phyloP scores from a whole-genome alignment of 2,797 vertebrate species.

The Lithobates pipiens region DNA sequence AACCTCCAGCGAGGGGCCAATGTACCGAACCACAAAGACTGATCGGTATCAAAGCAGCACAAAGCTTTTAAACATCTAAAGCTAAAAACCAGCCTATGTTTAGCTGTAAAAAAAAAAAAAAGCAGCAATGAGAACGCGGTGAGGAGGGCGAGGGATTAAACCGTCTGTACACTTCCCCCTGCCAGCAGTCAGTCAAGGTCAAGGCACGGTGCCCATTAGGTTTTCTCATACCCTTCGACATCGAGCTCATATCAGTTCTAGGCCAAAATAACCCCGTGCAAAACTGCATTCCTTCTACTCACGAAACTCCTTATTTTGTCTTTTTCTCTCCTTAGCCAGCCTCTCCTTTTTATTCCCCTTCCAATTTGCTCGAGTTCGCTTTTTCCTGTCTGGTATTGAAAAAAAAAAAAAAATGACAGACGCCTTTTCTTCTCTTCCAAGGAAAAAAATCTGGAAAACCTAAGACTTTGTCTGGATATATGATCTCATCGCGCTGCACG shows the following conservation, averaged over 20 bases:
- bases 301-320: slow-evolving; percentile 27
- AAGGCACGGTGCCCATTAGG: slow-evolving; percentile 51
- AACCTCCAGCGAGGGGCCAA: slow-evolving; percentile 10
- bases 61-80: slow-evolving; percentile 31
- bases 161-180: slow-evolving; percentile 53
- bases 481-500: slow-evolving; percentile 53
- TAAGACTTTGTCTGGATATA: slow-evolving; percentile 40
- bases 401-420: slow-evolving; percentile 8
- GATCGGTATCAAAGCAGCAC: slow-evolving; percentile 38
- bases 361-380: slow-evolving; percentile 19
- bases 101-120: slow-evolving; percentile 41
- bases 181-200: slow-evolving; percentile 55
- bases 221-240: slow-evolving; percentile 36
- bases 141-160: slow-evolving; percentile 49
- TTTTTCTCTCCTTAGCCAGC: slow-evolving; percentile 6
- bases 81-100: slow-evolving; percentile 47
- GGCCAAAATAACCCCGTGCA: slow-evolving; percentile 31
- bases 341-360: slow-evolving; percentile 30
- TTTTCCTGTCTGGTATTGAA: slow-evolving; percentile 5
- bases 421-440: slow-evolving; percentile 43
- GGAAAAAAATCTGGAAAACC: slow-evolving; percentile 49
- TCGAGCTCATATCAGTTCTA: slow-evolving; percentile 24
- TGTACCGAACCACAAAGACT: neutral
- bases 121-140: slow-evolving; percentile 26
- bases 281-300: slow-evolving; percentile 1